Evolutionary conservation across 2,113 vertebrate species (phyloP).

Genomic region (Bombycilla garrulus): DNA sequence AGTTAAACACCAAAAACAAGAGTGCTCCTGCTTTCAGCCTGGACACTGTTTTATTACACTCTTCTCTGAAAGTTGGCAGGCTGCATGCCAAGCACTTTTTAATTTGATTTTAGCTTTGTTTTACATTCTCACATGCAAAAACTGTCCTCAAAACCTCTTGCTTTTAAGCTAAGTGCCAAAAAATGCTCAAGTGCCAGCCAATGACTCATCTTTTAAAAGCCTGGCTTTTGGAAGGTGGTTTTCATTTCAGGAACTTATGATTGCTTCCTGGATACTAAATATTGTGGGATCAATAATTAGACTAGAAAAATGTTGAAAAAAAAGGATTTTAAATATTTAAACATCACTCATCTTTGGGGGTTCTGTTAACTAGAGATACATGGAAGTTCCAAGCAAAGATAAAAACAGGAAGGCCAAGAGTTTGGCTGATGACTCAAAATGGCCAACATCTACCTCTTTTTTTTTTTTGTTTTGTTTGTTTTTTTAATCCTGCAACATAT

Average conservation of each 20-base stretch:
- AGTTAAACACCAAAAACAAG: background rate
- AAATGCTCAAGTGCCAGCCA: conserved; percentile 51
- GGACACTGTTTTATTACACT: background rate
- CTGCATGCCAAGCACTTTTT: conserved; percentile 30
- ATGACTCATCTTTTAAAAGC: conserved; percentile 67
- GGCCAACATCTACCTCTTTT: background rate
- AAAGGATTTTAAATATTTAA: conserved; percentile 46
- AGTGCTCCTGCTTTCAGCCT: background rate
- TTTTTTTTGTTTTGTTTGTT: background rate
- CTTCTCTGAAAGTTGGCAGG: conserved; percentile 28
- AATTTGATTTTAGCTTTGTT: background rate
- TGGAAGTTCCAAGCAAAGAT: background rate
- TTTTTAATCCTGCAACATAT: background rate
- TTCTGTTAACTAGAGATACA: background rate
- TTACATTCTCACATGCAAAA: conserved; percentile 50
- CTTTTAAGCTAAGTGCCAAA: conserved; percentile 58
- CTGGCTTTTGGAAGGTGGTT: conserved; percentile 59
- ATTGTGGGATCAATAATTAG: conserved; percentile 61
- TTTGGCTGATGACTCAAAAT: conserved; percentile 18
- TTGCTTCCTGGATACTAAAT: conserved; percentile 72
- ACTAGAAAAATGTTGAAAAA: conserved; percentile 46
- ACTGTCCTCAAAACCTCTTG: conserved; percentile 57
- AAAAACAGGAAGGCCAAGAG: background rate
- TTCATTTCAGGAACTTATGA: conserved; percentile 69
- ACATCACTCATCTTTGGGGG: background rate